Evolutionary conservation across 1,140 invertebrate species (phyloP), one percentile per base, ranked within the genome.

Genomic region (Prorops nasuta): DNA sequence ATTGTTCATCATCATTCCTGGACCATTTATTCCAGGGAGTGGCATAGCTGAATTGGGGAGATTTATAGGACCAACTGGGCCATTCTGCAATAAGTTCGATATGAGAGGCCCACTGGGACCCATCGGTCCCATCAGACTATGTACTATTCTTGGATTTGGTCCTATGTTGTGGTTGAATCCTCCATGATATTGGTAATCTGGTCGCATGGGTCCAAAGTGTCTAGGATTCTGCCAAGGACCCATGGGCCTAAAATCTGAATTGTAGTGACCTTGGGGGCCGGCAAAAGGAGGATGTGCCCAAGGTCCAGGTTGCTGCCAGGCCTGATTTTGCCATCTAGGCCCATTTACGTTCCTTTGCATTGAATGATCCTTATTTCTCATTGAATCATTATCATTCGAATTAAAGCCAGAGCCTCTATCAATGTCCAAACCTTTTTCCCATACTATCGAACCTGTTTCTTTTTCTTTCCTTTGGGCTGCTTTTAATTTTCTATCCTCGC

Each of bases 401-500:
- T 44, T 52, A 3, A 60, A 15, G 0, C 39, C 42, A 44, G 44
- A 52, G 50, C 58, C 70, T 2, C 66, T 51, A 28, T 60, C 61
- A 24, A 72, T 57, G 1, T 65, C 63, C 1, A 64, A 58, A 6
- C 67, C 59, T 22, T 71, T 70, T 20, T 76, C 72, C 73, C 73
- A 76, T n/a, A 73, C 56, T 28, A 67, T 58, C 3, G 60, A 66
- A 22, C 59, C 65, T 15, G 38, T 57, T 36, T 76, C 73, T 14
- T 73, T 74, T 38, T 89, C 86, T 20, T 85, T 84, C 18, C 86
- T 79, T 58, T 89, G 84, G 0, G 87, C 86, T 31, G 90, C 88
- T 51, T 86, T 82, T 4, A 91, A 66, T 67, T 91, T 91, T 48
- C 89, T 83, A 14, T 84, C 84, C 56, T 92, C 88, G 54, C 90